Conservation (phyloP, 1,140 invertebrate species). For the Bursaphelenchus mucronatus region DNA sequence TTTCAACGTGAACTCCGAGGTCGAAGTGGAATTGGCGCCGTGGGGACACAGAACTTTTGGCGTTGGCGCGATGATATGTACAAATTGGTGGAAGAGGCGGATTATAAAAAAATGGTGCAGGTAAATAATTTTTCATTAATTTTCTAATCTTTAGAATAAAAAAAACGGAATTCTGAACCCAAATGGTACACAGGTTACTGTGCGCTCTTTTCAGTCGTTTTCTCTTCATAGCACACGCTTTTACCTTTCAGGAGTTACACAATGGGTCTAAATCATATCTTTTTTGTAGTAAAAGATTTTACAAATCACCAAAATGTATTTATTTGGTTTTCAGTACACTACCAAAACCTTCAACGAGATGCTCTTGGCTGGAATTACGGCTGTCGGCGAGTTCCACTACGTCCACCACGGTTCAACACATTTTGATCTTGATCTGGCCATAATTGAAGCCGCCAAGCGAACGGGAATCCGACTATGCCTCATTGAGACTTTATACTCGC, state of each 20-base stretch:
- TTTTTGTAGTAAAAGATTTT: background rate
- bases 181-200: too few species aligned
- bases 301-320: background rate
- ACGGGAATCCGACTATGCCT: conserved; percentile 49
- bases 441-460: conserved; percentile 52
- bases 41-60: conserved; percentile 53
- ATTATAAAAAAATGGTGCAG: conserved; percentile 46
- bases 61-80: conserved; percentile 59
- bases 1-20: conserved; percentile 55
- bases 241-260: too few species aligned
- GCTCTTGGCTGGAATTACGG: conserved; percentile 56
- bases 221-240: too few species aligned
- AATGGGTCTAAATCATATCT: too few species aligned
- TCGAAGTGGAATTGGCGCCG: conserved; percentile 45
- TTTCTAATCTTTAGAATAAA: too few species aligned
- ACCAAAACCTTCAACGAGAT: conserved; percentile 53
- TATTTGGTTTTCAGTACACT: conserved; percentile 47
- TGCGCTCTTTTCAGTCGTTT: too few species aligned
- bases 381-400: conserved; percentile 59
- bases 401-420: conserved; percentile 48
- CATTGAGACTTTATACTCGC: conserved; percentile 33
- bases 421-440: conserved; percentile 54
- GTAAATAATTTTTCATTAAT: conserved; percentile 27
- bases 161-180: too few species aligned
- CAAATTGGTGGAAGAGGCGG: conserved; percentile 44